These are phyloP conservation scores for Eurystomus gularis DNA, from an alignment of 2,113 vertebrate genomes.

Conservation along the genomic window DNA sequence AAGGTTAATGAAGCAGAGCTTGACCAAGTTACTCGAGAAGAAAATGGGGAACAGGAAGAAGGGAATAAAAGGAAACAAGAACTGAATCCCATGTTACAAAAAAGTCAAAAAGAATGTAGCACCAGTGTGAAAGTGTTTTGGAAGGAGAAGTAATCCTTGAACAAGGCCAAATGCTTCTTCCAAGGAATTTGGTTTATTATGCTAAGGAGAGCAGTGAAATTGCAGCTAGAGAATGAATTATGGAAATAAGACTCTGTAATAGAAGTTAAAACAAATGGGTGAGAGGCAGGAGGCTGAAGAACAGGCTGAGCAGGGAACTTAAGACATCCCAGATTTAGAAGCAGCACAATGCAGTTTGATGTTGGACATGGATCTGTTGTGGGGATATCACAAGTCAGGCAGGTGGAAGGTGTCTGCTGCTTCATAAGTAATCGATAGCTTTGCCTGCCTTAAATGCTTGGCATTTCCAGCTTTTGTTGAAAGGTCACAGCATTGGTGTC, in stretches of 20 bases:
- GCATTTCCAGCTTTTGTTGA: not conserved
- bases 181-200: not conserved
- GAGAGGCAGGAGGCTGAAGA: not conserved
- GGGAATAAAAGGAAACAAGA: not conserved
- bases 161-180: not conserved
- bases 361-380: not conserved
- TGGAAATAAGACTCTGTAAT: not conserved
- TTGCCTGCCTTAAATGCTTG: not conserved
- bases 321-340: not conserved
- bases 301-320: not conserved
- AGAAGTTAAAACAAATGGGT: not conserved
- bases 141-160: not conserved
- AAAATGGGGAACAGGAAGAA: not conserved
- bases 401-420: not conserved
- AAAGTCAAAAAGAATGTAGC: not conserved
- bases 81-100: not conserved
- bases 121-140: not conserved
- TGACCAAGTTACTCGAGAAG: not conserved
- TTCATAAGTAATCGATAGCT: not conserved
- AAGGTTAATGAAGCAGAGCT: not conserved
- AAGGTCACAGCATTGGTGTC: not conserved
- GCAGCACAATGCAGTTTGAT: not conserved
- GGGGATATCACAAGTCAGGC: not conserved
- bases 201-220: not conserved
- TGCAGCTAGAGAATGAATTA: not conserved